Evolutionary conservation across 2,797 vertebrate genomes (phyloP).

Genomic region (Anableps anableps): DNA sequence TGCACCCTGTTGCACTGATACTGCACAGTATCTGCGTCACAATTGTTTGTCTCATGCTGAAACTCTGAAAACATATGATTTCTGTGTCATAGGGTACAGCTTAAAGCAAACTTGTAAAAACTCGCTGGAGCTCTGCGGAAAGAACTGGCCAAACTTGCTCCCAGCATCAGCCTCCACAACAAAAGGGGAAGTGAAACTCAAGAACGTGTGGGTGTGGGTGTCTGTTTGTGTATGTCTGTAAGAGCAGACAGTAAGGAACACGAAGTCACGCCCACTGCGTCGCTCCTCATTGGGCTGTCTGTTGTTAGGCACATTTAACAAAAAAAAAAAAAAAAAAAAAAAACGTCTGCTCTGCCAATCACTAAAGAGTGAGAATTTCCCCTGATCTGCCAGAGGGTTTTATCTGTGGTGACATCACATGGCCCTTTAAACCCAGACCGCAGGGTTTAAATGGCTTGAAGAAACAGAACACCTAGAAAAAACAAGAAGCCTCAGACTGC

Average conservation of each 20-base stretch:
- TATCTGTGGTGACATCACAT: constrained; percentile 70
- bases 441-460: constrained; percentile 73
- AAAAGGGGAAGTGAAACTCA: constrained; percentile 71
- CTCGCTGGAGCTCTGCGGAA: constrained; percentile 18
- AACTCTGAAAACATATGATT: not conserved
- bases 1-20: not conserved
- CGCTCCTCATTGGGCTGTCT: constrained; percentile 79
- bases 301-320: constrained; percentile 71
- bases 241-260: constrained; percentile 55
- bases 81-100: not conserved
- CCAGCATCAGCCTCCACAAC: constrained; percentile 38
- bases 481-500: constrained; percentile 4
- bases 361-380: constrained; percentile 50
- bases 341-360: constrained; percentile 69
- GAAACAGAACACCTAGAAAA: constrained; percentile 26
- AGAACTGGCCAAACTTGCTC: constrained; percentile 15
- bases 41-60: not conserved
- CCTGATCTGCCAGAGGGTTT: constrained; percentile 35
- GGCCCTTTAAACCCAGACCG: constrained; percentile 72
- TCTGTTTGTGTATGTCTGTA: constrained; percentile 24
- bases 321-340: constrained; percentile 62
- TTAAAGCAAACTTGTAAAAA: constrained; percentile 11
- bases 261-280: constrained; percentile 45
- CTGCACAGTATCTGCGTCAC: not conserved
- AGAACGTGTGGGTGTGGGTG: constrained; percentile 40